Evolutionary conservation across 2,888 invertebrate species (phyloP).

Genomic region (Saturnia japonica): DNA sequence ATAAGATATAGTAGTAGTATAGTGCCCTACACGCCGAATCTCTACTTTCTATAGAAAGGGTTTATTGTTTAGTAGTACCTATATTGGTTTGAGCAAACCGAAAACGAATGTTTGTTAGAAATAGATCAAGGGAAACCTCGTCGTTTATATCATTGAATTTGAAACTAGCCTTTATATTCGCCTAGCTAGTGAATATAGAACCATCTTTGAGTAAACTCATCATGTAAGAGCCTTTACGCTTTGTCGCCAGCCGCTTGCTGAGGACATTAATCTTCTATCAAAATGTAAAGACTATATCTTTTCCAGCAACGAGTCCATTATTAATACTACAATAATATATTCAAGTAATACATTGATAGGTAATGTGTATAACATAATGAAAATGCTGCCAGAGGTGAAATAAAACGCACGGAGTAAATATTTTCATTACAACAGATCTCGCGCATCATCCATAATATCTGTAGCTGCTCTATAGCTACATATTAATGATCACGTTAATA

Average conservation of each 20-base stretch:
- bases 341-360: no score
- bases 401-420: no score
- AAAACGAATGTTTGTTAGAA: not conserved
- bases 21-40: constrained; percentile 6
- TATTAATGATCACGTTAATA: no score
- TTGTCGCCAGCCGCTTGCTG: not conserved
- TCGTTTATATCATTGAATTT: not conserved
- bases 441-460: no score
- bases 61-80: not conserved
- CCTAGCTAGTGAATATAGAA: not conserved
- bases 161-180: not conserved
- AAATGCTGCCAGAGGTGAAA: no score
- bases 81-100: not conserved
- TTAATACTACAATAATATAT: no score
- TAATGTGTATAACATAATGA: no score
- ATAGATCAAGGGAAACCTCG: not conserved
- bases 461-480: no score
- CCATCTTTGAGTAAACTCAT: not conserved
- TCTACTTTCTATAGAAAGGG: constrained; percentile 19
- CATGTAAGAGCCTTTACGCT: not conserved
- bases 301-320: not conserved
- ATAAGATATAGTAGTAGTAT: constrained; percentile 24
- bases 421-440: no score
- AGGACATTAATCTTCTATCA: not conserved
- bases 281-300: not conserved